Percentiles rank a stretch among this genome's conserved stretches.
Evolutionary conservation across 2,797 vertebrate genomes (phyloP).

Genomic region (Cephalopachus bancanus): DNA sequence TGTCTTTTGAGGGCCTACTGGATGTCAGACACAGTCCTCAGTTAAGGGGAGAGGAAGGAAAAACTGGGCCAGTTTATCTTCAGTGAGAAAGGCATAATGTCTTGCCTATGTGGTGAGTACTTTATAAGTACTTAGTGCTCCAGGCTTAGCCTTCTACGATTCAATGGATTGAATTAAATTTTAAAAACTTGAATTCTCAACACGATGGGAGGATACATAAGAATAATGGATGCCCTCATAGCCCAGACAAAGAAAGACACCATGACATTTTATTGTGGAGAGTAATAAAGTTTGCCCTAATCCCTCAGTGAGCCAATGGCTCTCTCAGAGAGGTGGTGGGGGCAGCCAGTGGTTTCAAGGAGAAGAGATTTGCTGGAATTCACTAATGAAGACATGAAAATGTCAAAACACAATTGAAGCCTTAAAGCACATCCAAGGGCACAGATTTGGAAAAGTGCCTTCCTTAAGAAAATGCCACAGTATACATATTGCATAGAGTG

Average conservation of each 20-base stretch:
- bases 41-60: neutral
- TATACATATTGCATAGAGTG: neutral
- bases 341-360: conserved; percentile 23
- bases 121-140: neutral
- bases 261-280: conserved; percentile 65
- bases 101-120: neutral
- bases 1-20: neutral
- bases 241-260: conserved; percentile 52
- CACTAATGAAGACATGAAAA: conserved; percentile 67
- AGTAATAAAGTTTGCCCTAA: conserved; percentile 49
- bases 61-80: neutral
- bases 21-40: neutral
- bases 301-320: conserved; percentile 40
- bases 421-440: conserved; percentile 45
- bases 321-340: neutral
- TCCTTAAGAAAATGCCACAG: conserved; percentile 60
- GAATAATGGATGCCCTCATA: conserved; percentile 49
- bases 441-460: conserved; percentile 49
- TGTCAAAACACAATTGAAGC: conserved; percentile 55
- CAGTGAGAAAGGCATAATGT: neutral
- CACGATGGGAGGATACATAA: neutral
- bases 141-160: neutral
- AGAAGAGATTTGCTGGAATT: conserved; percentile 60
- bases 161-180: conserved; percentile 44
- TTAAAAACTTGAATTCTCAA: conserved; percentile 59